Percentiles rank a stretch among this genome's conserved stretches.
These are phyloP conservation scores for Machimus atricapillus DNA, from an alignment of 2,888 invertebrate species.

Conservation along the genomic window DNA sequence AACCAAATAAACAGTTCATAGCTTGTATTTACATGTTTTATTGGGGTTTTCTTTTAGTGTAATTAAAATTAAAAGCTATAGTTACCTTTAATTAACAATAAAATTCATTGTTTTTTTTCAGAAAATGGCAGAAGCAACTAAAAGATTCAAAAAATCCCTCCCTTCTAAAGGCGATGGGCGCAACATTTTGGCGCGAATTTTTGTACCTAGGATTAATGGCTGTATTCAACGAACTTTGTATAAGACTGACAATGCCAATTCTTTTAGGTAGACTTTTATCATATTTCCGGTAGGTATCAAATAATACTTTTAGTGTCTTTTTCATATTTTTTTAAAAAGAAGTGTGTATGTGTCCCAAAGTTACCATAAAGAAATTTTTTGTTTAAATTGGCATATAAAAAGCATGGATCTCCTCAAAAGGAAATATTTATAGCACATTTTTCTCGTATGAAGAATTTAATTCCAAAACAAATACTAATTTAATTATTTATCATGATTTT, in stretches of 20 bases:
- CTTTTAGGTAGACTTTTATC: conserved; percentile 48
- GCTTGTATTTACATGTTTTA: too few relatives aligned
- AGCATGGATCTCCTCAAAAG: too few relatives aligned
- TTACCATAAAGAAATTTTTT: background rate
- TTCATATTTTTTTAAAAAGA: background rate
- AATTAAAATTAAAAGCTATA: background rate
- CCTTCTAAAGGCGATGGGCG: conserved; percentile 47
- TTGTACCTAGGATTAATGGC: conserved; percentile 42
- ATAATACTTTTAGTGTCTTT: background rate
- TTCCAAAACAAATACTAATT: background rate
- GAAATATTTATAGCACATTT: background rate
- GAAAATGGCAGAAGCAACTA: conserved; percentile 48
- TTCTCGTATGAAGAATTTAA: background rate
- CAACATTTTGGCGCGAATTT: conserved; percentile 50
- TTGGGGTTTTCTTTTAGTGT: too few relatives aligned
- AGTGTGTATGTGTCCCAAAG: conserved; percentile 18
- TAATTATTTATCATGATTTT: background rate
- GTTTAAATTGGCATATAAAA: background rate
- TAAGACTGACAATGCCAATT: conserved; percentile 48
- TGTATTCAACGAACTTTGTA: conserved; percentile 47
- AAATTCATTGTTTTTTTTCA: conserved; percentile 10
- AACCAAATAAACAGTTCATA: too few relatives aligned
- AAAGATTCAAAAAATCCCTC: conserved; percentile 46
- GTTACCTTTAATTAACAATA: background rate
- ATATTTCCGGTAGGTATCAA: conserved; percentile 47